Base-by-base conservation (phyloP, 2,888 invertebrate species). In the Scaptomyza parva region DNA sequence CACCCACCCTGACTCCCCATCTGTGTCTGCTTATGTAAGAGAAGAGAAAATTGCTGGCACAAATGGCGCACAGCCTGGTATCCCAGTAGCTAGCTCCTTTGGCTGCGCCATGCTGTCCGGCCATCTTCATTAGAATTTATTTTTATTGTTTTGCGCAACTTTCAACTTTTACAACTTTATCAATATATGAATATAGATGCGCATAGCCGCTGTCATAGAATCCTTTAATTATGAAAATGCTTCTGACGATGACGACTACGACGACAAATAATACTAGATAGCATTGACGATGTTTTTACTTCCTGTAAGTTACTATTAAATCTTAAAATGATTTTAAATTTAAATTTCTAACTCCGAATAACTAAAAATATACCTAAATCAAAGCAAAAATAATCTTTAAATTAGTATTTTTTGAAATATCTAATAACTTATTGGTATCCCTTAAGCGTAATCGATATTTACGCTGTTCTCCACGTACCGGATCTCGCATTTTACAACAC, bases 141-240 rank as follows among this genome's bases (percentile, higher is more conserved):
- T 82, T 82, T 82, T 82, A 82, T 82, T 82, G 88, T 82, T 82
- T 86, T 88, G 88, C 81, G 81, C 87, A 82, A 88, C 88, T 88
- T 82, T 82, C 82, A 73, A 82, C 87, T 88, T 88, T 81, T 86
- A 86, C 87, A 82, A 88, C 88, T 82, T 82, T 82, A 88, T 82
- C 82, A 82, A 82, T 82, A 86, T 82, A 88, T 82, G 82, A 86
- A 82, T 82, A 86, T 86, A 82, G 87, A 88, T 82, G 86, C 77
- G 74, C 67, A 63, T 63, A 48, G 60, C 41, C 24, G 62, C 44
- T 57, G 54, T 52, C 79, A 63, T 47, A 43, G 61, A 52, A 67
- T 55, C 59, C 88, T 79, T 88, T 86, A 88, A 82, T 88, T 86
- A 87, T 70, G 82, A 68, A 81, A 86, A 79, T 71, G 60, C 58